These are phyloP conservation scores for Eutrigla gurnardus DNA, from an alignment of 2,797 vertebrate species.

Conservation along the genomic window DNA sequence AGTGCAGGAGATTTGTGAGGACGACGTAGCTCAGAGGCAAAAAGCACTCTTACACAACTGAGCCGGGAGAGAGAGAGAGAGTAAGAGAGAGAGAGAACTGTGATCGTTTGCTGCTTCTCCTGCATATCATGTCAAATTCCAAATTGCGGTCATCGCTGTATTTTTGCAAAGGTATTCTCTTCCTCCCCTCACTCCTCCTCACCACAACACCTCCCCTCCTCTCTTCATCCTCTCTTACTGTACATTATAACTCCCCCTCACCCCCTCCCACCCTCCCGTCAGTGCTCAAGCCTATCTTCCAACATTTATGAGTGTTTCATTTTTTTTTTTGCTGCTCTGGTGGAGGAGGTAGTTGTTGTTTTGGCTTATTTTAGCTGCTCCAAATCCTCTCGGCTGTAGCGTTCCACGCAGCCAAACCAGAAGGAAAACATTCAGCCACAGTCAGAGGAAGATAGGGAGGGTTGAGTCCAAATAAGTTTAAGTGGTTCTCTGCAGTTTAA, in stretches of 20 bases:
- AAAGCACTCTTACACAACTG: constrained; percentile 45
- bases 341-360: constrained; percentile 68
- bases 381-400: constrained; percentile 60
- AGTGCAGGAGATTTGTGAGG: constrained; percentile 36
- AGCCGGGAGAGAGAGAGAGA: constrained; percentile 8
- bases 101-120: constrained; percentile 22
- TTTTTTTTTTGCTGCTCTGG: constrained; percentile 57
- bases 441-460: constrained; percentile 32
- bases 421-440: constrained; percentile 51
- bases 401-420: constrained; percentile 54
- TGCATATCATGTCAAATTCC: constrained; percentile 35
- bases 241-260: constrained; percentile 37
- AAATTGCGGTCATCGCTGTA: constrained; percentile 1
- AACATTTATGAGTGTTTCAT: constrained; percentile 66
- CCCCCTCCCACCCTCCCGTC: constrained; percentile 14
- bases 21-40: constrained; percentile 44
- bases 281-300: constrained; percentile 55
- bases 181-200: background rate
- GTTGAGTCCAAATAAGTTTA: constrained; percentile 50
- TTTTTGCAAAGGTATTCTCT: constrained; percentile 23
- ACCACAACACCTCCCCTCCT: constrained; percentile 7
- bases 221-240: constrained; percentile 26
- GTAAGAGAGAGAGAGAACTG: constrained; percentile 1
- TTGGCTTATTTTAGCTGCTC: constrained; percentile 73
- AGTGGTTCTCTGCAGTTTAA: constrained; percentile 51